These are phyloP conservation scores for Fissipunctia ypsillon DNA, from an alignment of 2,888 invertebrate genomes.

Conservation along the genomic window DNA sequence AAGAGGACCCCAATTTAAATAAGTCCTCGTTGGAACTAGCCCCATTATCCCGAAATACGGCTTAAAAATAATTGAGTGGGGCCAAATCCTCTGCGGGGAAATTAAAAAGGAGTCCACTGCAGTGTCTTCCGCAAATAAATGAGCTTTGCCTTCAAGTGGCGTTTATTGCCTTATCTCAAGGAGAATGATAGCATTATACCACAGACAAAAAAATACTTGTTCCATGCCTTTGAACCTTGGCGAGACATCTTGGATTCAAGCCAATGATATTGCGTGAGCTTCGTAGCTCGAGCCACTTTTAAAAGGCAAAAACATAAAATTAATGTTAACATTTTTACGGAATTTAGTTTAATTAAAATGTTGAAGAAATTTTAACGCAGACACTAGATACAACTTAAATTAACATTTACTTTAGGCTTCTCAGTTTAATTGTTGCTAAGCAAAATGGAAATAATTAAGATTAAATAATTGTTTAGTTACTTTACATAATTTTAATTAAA, in stretches of 20 bases:
- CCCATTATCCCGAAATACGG: conserved; percentile 67
- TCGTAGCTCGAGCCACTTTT: conserved; percentile 75
- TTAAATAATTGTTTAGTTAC: conserved; percentile 19
- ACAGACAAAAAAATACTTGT: conserved; percentile 82
- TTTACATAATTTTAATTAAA: conserved; percentile 4
- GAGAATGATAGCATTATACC: conserved; percentile 85
- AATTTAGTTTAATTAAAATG: conserved; percentile 66
- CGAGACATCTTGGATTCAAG: conserved; percentile 85
- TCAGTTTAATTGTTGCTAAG: conserved; percentile 24
- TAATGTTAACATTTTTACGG: conserved; percentile 59
- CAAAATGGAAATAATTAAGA: conserved; percentile 40
- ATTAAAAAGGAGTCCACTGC: conserved; percentile 83
- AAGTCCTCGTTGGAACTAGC: conserved; percentile 51
- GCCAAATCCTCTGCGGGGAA: conserved; percentile 72
- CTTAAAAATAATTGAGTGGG: conserved; percentile 79
- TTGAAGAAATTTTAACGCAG: conserved; percentile 43
- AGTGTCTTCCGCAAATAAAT: conserved; percentile 84
- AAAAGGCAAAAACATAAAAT: conserved; percentile 73
- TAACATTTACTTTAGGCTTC: conserved; percentile 25
- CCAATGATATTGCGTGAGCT: conserved; percentile 84
- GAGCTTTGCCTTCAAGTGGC: conserved; percentile 85
- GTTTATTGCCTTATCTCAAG: conserved; percentile 87
- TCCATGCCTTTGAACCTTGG: conserved; percentile 88
- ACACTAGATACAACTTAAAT: conserved; percentile 31
- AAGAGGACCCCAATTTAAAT: conserved; percentile 53